These are phyloP conservation scores for Cryptotis parvus DNA, from an alignment of 2,113 vertebrate genomes.

Conservation along the genomic window DNA sequence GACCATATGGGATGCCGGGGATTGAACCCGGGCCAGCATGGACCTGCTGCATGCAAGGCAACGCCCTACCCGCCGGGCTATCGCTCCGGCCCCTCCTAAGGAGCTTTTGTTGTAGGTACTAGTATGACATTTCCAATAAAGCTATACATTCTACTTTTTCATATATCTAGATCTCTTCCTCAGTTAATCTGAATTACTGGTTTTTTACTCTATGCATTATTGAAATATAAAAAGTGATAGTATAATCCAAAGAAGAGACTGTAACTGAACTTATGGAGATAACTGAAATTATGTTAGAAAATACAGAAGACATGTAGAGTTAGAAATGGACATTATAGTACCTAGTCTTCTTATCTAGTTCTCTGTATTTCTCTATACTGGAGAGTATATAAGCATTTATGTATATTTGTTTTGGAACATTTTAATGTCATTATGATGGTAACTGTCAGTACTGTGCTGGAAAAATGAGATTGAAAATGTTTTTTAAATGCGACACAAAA, in stretches of 20 bases:
- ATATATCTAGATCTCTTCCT: not conserved
- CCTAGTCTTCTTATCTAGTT: not conserved
- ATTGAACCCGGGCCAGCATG: too few relatives aligned
- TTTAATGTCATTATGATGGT: slow-evolving; percentile 9
- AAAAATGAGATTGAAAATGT: not conserved
- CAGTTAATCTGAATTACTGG: slow-evolving; percentile 1
- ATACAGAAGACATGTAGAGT: not conserved
- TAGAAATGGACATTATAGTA: not conserved
- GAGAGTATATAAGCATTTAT: not conserved
- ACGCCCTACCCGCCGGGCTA: too few relatives aligned
- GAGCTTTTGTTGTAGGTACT: not conserved
- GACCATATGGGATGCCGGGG: too few relatives aligned
- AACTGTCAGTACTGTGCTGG: not conserved
- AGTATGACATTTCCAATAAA: not conserved
- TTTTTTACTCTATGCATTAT: not conserved
- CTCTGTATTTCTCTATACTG: not conserved
- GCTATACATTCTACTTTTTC: not conserved
- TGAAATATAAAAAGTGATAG: slow-evolving; percentile 1
- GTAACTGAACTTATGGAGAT: too few relatives aligned
- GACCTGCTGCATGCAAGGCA: too few relatives aligned
- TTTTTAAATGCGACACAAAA: not conserved
- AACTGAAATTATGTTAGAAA: slow-evolving; percentile 9
- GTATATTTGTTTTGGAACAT: not conserved
- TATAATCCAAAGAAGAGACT: slow-evolving; percentile 67
- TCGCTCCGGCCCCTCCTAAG: too few relatives aligned